Evolutionary conservation across 35 echinoderm and acorn worm genomes (phyloP), one percentile per base, ranked within the genome.

Genomic region (Ophioderma brevispina): DNA sequence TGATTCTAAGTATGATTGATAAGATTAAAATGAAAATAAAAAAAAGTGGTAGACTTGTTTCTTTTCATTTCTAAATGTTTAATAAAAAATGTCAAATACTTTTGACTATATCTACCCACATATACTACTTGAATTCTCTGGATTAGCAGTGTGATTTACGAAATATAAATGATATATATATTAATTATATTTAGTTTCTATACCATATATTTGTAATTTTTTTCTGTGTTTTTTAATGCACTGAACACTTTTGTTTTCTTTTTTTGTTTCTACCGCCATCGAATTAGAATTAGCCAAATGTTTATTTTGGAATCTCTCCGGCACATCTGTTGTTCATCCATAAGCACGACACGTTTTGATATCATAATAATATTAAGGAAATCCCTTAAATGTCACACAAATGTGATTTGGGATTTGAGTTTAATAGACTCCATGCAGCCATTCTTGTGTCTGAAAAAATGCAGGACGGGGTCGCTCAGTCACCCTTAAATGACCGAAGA

Each of bases 371-470:
- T 70, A 70, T 70, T 13, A 25, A 70, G 59, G 59, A 70, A 70
- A 70, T 70, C 59, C 59, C 59, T 70, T 25, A 70, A 70, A 70
- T 70, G 59, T 70, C 59, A 70, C 59, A 70, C 59, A 70, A 70
- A 70, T 70, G 59, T 18, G 59, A 70, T 18, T 70, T 70, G 59
- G 59, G 59, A 70, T 70, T 70, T 70, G 59, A 70, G 59, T 70
- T 70, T 70, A 70, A 70, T 70, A 70, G 59, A 70, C 59, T 70
- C 59, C 59, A 70, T 70, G 59, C 59, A 70, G 59, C n/a, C 59
- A 70, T 25, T 70, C 59, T 30, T 70, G 28, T 70, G 59, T 70
- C 59, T 70, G 59, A 15, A 70, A 70, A 70, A 70, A 70, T 70
- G 59, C 59, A 70, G 59, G 59, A 6, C 59, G 59, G 59, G 59